phyloP scores from a whole-genome alignment of 2,888 invertebrate genomes.

The Spisula subtruncata region DNA sequence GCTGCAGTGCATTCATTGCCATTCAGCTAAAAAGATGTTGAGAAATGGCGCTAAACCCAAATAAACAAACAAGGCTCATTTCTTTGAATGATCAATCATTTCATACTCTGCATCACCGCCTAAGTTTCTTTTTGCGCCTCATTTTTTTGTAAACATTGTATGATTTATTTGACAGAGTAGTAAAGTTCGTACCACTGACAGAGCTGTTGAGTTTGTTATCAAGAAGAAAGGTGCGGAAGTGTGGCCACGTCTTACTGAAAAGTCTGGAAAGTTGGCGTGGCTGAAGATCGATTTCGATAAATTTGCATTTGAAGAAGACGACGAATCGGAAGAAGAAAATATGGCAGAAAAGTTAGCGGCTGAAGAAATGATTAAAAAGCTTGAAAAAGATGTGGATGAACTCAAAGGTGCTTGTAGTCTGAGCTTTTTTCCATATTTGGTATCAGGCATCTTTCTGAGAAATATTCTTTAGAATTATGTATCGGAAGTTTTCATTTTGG shows the following conservation, averaged over 20 bases:
- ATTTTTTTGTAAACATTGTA: background rate
- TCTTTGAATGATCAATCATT: too few species aligned
- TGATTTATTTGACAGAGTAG: conserved; percentile 79
- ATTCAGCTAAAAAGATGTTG: too few species aligned
- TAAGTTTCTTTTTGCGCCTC: background rate
- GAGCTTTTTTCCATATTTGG: too few species aligned
- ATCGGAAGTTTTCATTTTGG: too few species aligned
- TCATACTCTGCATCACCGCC: too few species aligned
- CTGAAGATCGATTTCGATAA: conserved; percentile 97
- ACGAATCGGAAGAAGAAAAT: conserved; percentile 73
- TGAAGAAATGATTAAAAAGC: conserved; percentile 73
- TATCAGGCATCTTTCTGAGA: too few species aligned
- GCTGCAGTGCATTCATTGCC: too few species aligned
- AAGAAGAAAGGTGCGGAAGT: conserved; percentile 91
- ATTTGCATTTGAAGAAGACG: conserved; percentile 94
- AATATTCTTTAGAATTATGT: too few species aligned
- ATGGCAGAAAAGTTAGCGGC: conserved; percentile 60
- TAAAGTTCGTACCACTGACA: conserved; percentile 90
- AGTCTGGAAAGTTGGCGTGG: conserved; percentile 96
- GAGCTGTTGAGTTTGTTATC: conserved; percentile 93
- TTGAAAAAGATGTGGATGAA: conserved; percentile 71
- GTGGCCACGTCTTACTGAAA: conserved; percentile 95
- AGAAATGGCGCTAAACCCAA: too few species aligned
- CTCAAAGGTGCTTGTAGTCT: conserved; percentile 35
- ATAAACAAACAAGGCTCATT: too few species aligned